phyloP scores from a whole-genome alignment of 2,113 vertebrate genomes.

The Hippocampus mohnikei region DNA sequence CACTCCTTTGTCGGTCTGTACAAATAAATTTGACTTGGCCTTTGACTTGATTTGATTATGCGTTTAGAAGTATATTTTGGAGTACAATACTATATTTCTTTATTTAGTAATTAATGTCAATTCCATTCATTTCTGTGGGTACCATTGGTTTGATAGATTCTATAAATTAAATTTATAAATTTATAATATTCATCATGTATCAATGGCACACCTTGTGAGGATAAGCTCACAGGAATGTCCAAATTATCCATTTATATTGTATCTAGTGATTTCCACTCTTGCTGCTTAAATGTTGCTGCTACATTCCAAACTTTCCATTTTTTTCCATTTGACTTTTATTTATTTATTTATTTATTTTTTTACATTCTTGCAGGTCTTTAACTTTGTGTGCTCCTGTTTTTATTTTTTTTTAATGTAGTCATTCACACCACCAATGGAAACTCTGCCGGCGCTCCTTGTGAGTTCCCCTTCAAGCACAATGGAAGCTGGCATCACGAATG shows the following conservation, averaged over 20 bases:
- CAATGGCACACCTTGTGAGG: not conserved
- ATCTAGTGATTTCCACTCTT: not conserved
- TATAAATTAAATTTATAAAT: too few relatives aligned
- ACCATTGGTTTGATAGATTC: too few relatives aligned
- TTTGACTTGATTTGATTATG: too few relatives aligned
- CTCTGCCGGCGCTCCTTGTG: conserved; percentile 82
- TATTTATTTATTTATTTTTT: not conserved
- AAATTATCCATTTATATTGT: not conserved
- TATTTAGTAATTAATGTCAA: not conserved
- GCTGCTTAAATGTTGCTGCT: not conserved
- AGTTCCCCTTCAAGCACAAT: conserved; percentile 85
- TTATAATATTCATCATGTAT: not conserved
- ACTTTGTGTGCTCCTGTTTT: not conserved
- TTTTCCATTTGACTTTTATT: not conserved
- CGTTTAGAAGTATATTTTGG: not conserved
- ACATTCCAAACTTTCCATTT: too few relatives aligned
- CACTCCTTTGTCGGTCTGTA: too few relatives aligned
- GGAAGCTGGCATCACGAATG: conserved; percentile 85
- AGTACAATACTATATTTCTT: not conserved
- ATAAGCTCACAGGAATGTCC: not conserved
- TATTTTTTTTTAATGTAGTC: conserved; percentile 61
- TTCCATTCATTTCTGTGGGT: too few relatives aligned
- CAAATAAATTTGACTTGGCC: too few relatives aligned
- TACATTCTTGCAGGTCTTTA: not conserved
- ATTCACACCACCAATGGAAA: conserved; percentile 83